Base-by-base conservation (phyloP, 2,113 vertebrate genomes). In the Dinomys branickii region DNA sequence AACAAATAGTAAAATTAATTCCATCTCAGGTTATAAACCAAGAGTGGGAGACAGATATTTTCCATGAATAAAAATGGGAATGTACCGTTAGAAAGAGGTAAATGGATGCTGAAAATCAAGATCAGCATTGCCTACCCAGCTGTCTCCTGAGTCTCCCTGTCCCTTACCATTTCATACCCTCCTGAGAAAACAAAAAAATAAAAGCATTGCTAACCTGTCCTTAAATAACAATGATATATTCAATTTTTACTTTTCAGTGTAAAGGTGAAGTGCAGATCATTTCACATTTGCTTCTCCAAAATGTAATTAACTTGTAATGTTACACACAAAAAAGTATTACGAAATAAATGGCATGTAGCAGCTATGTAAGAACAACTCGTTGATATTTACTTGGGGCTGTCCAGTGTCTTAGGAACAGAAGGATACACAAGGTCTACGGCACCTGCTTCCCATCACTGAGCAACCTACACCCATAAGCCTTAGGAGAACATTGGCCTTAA, bases 201-300 rank as follows among this genome's bases (percentile, higher is more conserved):
- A 52, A 4, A 19, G 3, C n/a, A 61, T 38, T 44, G 38, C 58
- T 77, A 82, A 44, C 24, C n/a, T 17, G 35, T 7, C 20, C 50
- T 85, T 52, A 33, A 52, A 7, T 28, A n/a, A 71, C 47, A 35
- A 63, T 38, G 54, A 20, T 3, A 26, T 26, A 6, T 20, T 30
- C 3, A 26, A 65, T 71, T 28, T 54, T 47, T n/a, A 61, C 33
- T 67, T 75, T 44, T 54, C 75, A 47, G 33, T 41, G n/a, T 38
- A 75, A 77, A n/a, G 24, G 73, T 11, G n/a, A 95, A 95, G 38
- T 38, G 58, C 58, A 93, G 88, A 67, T 81, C 33, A 88, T 88
- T 94, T 93, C 56, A 81, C 91, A 10, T 52, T 78, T 20, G 82
- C 71, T 97, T 97, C 91, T 28, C 16, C 78, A 80, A 96, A 97